Evolutionary conservation across 2,888 invertebrate species (phyloP), one percentile per base, ranked within the genome.

Genomic region (Lordiphosa fenestrarum): DNA sequence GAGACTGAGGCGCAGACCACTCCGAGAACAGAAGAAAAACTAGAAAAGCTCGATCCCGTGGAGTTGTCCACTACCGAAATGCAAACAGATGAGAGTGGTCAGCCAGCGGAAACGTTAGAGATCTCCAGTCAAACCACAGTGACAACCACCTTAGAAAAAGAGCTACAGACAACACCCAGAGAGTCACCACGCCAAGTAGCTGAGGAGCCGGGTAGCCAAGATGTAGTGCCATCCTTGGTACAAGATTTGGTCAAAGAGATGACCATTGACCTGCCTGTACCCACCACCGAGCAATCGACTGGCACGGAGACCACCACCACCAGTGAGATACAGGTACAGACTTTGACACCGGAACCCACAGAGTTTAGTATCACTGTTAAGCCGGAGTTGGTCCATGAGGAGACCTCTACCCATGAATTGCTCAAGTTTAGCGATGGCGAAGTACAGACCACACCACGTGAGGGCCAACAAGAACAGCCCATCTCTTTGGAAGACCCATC

Each of bases 1-100:
- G 91, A 91, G 66, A 88, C 87, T 0, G 89, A 90, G 58, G 78
- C 84, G 2, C 90, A 90, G 74, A 87, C 88, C 13, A 77, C 83
- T 9, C 78, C 85, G 1, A 53, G 75, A 9, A 58, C 57, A 19
- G 71, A 69, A 54, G 71, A 69, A 55, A 15, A 30, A 10, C 1
- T 10, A 10, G 88, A 90, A 69, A 78, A 73, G 35, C 53, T 48
- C 0, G 53, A 49, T 5, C 42, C 69, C 0, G 50, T 72, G 3
- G 70, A 75, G 25, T 48, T 44, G 2, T 39, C 60, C 12, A 69
- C 52, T 7, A 66, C 69, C 0, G 78, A 84, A 54, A 83, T 82
- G n/a, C 69, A 70, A 54, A 83, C 82, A 1, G 86, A 84, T 38
- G 75, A 76, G 0, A 70, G 61, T 44, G 74, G 49, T 2, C 56